phyloP scores from a whole-genome alignment of 1,140 invertebrate genomes.

The Leptopilina boulardi region DNA sequence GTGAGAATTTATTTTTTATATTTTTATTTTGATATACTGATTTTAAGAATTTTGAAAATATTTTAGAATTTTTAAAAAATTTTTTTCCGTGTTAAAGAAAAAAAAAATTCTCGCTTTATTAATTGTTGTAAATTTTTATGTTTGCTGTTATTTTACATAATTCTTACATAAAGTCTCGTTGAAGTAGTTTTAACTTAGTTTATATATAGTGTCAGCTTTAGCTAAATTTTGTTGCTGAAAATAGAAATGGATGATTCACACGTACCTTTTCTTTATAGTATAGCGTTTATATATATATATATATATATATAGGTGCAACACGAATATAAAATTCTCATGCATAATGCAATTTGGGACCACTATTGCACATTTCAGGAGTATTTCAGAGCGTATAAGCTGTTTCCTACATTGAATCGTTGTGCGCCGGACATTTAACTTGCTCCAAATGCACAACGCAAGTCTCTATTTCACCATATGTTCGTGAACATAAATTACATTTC shows the following conservation, averaged over 20 bases:
- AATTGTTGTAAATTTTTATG: not conserved
- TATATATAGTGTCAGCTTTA: not conserved
- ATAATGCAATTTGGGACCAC: constrained; percentile 17
- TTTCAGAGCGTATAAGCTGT: constrained; percentile 13
- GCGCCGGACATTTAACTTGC: constrained; percentile 16
- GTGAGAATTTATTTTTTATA: too few relatives aligned
- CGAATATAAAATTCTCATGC: constrained; percentile 14
- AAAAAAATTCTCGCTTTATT: too few relatives aligned
- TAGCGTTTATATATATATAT: constrained; percentile 11
- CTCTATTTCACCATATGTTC: constrained; percentile 11
- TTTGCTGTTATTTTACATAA: not conserved
- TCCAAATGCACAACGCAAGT: constrained; percentile 8
- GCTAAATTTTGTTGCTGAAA: not conserved
- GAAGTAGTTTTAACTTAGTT: not conserved
- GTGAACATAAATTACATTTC: constrained; percentile 1
- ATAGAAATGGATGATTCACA: constrained; percentile 15
- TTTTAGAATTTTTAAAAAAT: too few relatives aligned
- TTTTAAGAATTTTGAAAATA: too few relatives aligned
- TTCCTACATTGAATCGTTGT: constrained; percentile 17
- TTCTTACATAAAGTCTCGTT: not conserved
- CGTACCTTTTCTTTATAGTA: constrained; percentile 5
- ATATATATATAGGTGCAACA: too few relatives aligned
- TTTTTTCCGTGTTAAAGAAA: too few relatives aligned
- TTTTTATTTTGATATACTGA: too few relatives aligned
- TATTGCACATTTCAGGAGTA: constrained; percentile 13